phyloP scores from a whole-genome alignment of 2,113 vertebrate genomes.

The Oreotragus oreotragus region DNA sequence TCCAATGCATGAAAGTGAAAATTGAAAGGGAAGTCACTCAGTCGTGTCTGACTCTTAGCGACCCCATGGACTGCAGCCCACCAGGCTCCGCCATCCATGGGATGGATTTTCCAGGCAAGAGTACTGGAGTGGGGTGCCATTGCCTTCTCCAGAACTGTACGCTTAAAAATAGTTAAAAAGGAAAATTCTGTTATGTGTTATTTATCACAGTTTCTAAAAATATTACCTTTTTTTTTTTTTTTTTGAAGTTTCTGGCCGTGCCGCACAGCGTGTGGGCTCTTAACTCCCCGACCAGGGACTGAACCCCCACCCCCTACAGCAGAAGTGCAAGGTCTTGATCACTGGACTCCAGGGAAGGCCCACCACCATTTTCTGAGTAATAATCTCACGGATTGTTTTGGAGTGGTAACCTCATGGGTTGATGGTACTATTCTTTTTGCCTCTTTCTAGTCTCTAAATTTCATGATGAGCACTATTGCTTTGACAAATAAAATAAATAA shows the following conservation, averaged over 20 bases:
- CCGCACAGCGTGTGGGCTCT: not conserved
- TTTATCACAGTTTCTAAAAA: not conserved
- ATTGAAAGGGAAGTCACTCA: too few species aligned
- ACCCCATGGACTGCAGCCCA: too few species aligned
- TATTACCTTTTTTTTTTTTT: not conserved
- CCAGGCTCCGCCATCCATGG: rapidly evolving
- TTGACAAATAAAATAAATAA: constrained; percentile 6
- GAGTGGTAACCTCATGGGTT: not conserved
- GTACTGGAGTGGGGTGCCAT: too few species aligned
- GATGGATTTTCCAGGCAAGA: too few species aligned
- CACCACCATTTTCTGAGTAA: not conserved
- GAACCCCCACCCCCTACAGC: not conserved
- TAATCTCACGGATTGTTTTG: not conserved
- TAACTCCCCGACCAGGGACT: not conserved
- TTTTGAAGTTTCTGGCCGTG: not conserved
- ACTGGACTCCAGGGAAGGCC: not conserved
- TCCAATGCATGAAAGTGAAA: too few species aligned
- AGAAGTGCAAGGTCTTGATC: not conserved
- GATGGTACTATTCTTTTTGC: not conserved
- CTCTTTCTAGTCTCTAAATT: not conserved
- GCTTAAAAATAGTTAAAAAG: not conserved
- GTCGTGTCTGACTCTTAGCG: too few species aligned
- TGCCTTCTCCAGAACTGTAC: rapidly evolving
- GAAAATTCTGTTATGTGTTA: not conserved
- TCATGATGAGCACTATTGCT: not conserved